These are phyloP conservation scores for Seriola aureovittata DNA, from an alignment of 2,113 vertebrate genomes.

Conservation along the genomic window DNA sequence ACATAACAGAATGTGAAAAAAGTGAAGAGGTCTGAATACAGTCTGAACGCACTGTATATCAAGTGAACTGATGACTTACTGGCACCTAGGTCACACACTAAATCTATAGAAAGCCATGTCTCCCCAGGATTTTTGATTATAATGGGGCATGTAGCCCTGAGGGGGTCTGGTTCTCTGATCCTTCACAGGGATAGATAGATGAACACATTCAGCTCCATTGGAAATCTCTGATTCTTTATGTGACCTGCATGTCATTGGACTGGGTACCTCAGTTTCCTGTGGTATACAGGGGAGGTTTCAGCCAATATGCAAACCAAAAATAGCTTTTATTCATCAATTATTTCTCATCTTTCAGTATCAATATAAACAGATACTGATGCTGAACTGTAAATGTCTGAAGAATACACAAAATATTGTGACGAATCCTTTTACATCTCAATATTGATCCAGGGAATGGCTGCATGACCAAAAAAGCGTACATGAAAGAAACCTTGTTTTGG, in stretches of 20 bases:
- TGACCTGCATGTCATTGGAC: slow-evolving; percentile 29
- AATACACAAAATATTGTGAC: neutral
- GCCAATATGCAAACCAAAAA: neutral
- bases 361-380: neutral
- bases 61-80: slow-evolving; percentile 15
- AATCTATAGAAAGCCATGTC: slow-evolving; percentile 10
- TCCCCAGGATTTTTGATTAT: slow-evolving; percentile 39
- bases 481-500: neutral
- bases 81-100: slow-evolving; percentile 11
- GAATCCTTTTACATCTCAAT: neutral
- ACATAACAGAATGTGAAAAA: no score
- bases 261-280: neutral
- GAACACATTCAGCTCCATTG: slow-evolving; percentile 19
- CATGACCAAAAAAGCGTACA: neutral
- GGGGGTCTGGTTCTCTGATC: neutral
- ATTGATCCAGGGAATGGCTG: neutral
- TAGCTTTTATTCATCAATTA: neutral
- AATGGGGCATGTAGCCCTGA: slow-evolving; percentile 33
- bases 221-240: slow-evolving; percentile 25
- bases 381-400: neutral
- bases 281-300: slow-evolving; percentile 4
- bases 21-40: no score
- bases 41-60: neutral
- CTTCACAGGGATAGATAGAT: slow-evolving; percentile 30
- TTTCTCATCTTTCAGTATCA: neutral